Conservation (phyloP, 2,888 invertebrate genomes). For the Sepiola atlantica region DNA sequence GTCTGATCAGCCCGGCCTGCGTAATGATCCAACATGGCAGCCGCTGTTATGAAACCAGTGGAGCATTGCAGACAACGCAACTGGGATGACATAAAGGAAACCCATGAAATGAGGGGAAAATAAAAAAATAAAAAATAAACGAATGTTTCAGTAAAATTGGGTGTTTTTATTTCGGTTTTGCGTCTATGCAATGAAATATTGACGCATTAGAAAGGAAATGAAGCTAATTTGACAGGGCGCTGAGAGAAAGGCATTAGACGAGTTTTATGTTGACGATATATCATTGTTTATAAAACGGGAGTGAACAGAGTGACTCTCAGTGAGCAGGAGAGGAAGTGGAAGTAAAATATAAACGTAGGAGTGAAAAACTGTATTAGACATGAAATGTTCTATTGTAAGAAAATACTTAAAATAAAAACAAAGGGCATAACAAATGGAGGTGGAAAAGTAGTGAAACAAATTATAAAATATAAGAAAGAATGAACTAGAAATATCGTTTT, state of each 20-base stretch:
- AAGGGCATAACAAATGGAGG: background rate
- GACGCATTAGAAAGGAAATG: slow-evolving; percentile 18
- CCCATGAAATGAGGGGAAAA: background rate
- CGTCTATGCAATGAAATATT: background rate
- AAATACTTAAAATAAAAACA: background rate
- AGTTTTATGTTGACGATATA: background rate
- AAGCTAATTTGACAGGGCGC: background rate
- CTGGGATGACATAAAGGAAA: background rate
- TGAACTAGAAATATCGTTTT: too few relatives aligned
- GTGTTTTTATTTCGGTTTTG: background rate
- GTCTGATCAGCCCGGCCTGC: background rate
- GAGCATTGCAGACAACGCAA: background rate
- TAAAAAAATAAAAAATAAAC: background rate
- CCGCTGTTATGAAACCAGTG: background rate
- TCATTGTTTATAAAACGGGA: background rate
- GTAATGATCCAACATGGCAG: background rate
- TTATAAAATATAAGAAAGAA: background rate
- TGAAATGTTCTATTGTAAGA: too few relatives aligned
- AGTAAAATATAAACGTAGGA: background rate
- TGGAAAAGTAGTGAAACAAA: background rate
- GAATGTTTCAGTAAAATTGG: background rate
- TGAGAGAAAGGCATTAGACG: background rate
- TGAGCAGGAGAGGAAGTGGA: background rate
- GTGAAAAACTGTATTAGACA: too few relatives aligned
- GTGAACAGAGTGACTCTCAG: background rate